These are phyloP conservation scores for Ctenodactylus gundi DNA, from an alignment of 2,113 vertebrate genomes.

Conservation along the genomic window DNA sequence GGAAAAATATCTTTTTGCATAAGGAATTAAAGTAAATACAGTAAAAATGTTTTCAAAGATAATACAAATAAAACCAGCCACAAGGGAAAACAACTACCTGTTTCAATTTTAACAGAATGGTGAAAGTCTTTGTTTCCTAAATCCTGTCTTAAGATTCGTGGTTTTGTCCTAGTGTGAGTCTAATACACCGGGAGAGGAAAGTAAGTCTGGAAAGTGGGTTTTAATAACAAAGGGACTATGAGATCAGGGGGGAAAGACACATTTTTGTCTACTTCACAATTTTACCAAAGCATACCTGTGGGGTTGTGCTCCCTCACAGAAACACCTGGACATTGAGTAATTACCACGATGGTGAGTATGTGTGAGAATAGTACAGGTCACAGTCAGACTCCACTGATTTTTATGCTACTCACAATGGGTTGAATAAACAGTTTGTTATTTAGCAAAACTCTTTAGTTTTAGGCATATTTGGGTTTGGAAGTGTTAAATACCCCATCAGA, in stretches of 20 bases:
- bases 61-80: conserved; percentile 41
- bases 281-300: conserved; percentile 24
- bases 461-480: conserved; percentile 67
- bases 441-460: conserved; percentile 70
- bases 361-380: conserved; percentile 24
- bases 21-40: conserved; percentile 21
- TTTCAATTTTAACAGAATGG: conserved; percentile 24
- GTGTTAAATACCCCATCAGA: conserved; percentile 71
- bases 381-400: conserved; percentile 50
- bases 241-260: neutral
- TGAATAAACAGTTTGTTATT: conserved; percentile 71
- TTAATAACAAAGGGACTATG: conserved; percentile 5
- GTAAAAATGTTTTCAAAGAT: conserved; percentile 13
- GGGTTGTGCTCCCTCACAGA: conserved; percentile 14
- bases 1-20: conserved; percentile 47
- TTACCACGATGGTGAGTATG: neutral
- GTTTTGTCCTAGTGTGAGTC: conserved; percentile 55
- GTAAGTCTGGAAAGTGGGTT: conserved; percentile 8
- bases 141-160: neutral
- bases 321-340: conserved; percentile 35
- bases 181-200: conserved; percentile 16
- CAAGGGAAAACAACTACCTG: neutral
- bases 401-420: conserved; percentile 30
- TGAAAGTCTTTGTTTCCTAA: conserved; percentile 6
- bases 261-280: conserved; percentile 40